Conservation (phyloP, 2,797 vertebrate species). For the Microctenopoma lineatum region DNA sequence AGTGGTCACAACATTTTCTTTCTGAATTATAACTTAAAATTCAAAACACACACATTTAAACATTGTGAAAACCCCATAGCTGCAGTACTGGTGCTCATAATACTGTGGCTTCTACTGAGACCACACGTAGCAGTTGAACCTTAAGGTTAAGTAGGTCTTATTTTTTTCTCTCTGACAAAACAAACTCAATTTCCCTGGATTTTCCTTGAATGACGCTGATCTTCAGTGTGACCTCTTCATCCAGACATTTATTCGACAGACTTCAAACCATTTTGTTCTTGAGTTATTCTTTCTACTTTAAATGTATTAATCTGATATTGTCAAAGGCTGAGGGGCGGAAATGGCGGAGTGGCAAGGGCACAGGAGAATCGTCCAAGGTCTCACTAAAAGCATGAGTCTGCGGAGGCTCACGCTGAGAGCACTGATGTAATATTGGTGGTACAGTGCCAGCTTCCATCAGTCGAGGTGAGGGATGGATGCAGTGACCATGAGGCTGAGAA, state of each 20-base stretch:
- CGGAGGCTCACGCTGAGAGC: conserved; percentile 44
- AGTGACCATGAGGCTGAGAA: conserved; percentile 73
- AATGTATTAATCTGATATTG: conserved; percentile 59
- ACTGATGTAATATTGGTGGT: conserved; percentile 57
- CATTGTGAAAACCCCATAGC: conserved; percentile 17
- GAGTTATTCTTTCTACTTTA: conserved; percentile 37
- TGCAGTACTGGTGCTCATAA: conserved; percentile 10
- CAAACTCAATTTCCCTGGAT: conserved; percentile 42
- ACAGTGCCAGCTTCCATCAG: conserved; percentile 71
- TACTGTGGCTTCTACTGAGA: conserved; percentile 9
- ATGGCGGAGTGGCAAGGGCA: conserved; percentile 48
- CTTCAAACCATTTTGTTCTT: conserved; percentile 59
- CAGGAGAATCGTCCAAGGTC: conserved; percentile 37
- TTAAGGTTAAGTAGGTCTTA: background rate
- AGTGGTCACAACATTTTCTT: background rate
- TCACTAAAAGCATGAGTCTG: conserved; percentile 56
- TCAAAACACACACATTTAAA: background rate
- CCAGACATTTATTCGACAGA: conserved; percentile 63
- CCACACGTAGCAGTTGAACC: conserved; percentile 6
- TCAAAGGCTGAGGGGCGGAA: conserved; percentile 64
- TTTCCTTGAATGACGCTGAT: conserved; percentile 58
- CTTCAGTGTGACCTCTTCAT: conserved; percentile 49
- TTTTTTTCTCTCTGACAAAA: conserved; percentile 32
- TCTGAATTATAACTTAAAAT: background rate
- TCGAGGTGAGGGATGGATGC: conserved; percentile 69